Evolutionary conservation across 2,113 vertebrate genomes (phyloP), one percentile per base, ranked within the genome.

Genomic region (Syngnathoides biaculeatus): DNA sequence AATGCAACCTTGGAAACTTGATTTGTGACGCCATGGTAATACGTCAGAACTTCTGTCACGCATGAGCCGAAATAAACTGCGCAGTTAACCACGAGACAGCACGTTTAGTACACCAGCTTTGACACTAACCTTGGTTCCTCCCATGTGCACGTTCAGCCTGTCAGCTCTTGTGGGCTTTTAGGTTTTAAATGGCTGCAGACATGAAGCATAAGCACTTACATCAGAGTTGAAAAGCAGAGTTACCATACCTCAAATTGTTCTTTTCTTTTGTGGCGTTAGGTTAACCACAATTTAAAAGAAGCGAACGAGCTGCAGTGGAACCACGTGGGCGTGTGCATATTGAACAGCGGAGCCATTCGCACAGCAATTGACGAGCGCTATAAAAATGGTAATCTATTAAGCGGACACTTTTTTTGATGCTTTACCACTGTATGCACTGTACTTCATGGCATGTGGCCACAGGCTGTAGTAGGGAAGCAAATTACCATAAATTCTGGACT

Each of bases 1-100:
- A 98, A 68, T 98, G 96, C 67, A 98, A 98, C 82, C 88, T 98
- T 84, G 96, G 95, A 39, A 98, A 98, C 84, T 66, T 98, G 47
- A 94, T 98, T 45, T 98, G 96, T 68, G 95, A 96, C 57, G 96
- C 95, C 12, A 84, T 91, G 94, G 96, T 98, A 87, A 93, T 91
- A 8, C 12, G n/a, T 22, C 12, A n/a, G 15, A 39, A 60, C 8
- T 59, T 17, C 27, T 59, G 30, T 38, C 20, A 59, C n/a, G 19
- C 39, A 10, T 10, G 19, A 59, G 19, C 30, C 4, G 19, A n/a
- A n/a, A n/a, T 19, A 59, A 39, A 58, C 27, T 14, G 2, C 26
- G 17, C 4, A 9, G 56, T 9, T 35, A 58, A 35, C 48, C 22
- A 55, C 5, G 22, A 24, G 52, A 13, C 24, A 12, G 3, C 7